Percentiles rank a stretch among this genome's conserved stretches.
Conservation (phyloP, 1,140 invertebrate genomes). For the Anastrepha ludens region DNA sequence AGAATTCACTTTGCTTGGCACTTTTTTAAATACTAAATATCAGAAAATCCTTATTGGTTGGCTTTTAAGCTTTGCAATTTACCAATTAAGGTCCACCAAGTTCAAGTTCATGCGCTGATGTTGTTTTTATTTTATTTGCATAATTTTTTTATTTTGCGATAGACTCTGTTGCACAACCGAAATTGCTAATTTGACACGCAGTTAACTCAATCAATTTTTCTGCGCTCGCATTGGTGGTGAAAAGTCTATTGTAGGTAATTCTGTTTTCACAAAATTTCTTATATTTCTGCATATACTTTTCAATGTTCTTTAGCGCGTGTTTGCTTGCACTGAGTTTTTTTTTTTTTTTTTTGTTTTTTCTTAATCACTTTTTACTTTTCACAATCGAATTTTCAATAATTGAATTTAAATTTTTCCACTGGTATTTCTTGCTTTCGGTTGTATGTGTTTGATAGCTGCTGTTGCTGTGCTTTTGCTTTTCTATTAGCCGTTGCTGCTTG, state of each 20-base stretch:
- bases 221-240: not conserved
- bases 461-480: constrained; percentile 8
- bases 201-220: not conserved
- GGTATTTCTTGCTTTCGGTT: constrained; percentile 7
- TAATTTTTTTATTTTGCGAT: not conserved
- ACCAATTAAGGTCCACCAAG: not conserved
- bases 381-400: not conserved
- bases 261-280: no score
- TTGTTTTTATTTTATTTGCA: not conserved
- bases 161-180: not conserved
- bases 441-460: not conserved
- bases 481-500: not conserved
- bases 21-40: not conserved
- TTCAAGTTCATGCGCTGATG: not conserved
- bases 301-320: not conserved
- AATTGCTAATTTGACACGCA: not conserved
- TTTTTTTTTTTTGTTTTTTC: not conserved
- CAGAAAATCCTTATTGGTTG: not conserved
- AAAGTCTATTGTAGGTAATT: no score
- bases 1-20: constrained; percentile 25
- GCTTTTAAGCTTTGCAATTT: not conserved
- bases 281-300: not conserved
- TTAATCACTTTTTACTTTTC: not conserved
- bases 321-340: not conserved
- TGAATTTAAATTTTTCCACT: constrained; percentile 19